Percentiles rank a stretch among this genome's conserved stretches.
phyloP scores from a whole-genome alignment of 2,113 vertebrate species.

The Stictonetta naevosa region DNA sequence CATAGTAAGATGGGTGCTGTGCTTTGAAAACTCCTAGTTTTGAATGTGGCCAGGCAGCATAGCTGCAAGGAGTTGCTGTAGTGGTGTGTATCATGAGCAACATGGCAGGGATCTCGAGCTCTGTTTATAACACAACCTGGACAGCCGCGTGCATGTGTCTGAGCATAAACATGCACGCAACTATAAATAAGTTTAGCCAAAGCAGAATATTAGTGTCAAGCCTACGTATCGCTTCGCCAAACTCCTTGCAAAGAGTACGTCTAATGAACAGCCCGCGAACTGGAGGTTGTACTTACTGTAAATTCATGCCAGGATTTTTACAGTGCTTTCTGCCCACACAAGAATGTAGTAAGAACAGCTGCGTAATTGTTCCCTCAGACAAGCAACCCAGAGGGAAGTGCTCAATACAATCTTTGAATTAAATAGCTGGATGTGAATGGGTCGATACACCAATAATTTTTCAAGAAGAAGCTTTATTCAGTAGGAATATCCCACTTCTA shows the following conservation, averaged over 20 bases:
- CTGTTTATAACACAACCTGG: neutral
- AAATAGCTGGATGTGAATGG: neutral
- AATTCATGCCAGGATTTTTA: slow-evolving; percentile 35
- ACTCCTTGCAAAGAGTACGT: neutral
- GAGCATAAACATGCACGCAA: neutral
- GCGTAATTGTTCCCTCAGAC: slow-evolving; percentile 26
- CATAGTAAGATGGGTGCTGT: neutral
- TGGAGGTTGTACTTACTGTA: slow-evolving; percentile 10
- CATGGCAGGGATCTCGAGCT: neutral
- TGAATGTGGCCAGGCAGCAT: neutral
- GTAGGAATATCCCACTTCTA: neutral
- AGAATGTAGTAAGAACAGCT: slow-evolving; percentile 61
- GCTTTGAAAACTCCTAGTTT: neutral
- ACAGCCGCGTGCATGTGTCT: accelerated
- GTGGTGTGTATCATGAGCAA: slow-evolving; percentile 36
- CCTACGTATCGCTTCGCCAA: neutral
- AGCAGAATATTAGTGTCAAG: neutral
- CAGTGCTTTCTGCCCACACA: slow-evolving; percentile 36
- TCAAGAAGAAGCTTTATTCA: neutral
- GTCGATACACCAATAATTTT: neutral
- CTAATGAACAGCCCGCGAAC: neutral
- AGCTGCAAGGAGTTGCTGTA: neutral
- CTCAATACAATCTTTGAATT: slow-evolving; percentile 20
- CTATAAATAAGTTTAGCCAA: slow-evolving; percentile 41
- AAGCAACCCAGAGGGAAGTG: neutral